Percentiles rank a stretch among this genome's conserved stretches.
phyloP scores from a whole-genome alignment of 1,140 invertebrate genomes.

The Drosophila littoralis region DNA sequence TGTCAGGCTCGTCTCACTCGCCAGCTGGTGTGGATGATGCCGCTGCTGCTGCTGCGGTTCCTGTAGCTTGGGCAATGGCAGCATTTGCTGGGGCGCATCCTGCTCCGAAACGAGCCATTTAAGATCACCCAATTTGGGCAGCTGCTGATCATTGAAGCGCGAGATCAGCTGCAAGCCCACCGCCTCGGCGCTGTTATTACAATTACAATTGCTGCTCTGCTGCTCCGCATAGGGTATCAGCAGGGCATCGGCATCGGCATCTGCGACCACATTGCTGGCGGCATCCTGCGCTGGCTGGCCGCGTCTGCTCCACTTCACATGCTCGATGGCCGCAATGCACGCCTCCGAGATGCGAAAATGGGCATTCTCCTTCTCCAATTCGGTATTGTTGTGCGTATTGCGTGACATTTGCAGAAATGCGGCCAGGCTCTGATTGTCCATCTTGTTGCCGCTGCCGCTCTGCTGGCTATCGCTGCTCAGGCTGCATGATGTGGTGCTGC shows the following conservation, averaged over 20 bases:
- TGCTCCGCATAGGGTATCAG: conserved; percentile 53
- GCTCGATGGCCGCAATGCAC: conserved; percentile 93
- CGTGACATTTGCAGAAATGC: conserved; percentile 90
- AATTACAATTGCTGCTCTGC: conserved; percentile 14
- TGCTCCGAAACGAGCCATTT: conserved; percentile 92
- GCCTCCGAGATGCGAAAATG: conserved; percentile 94
- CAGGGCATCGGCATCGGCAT: conserved; percentile 20
- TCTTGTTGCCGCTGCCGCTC: conserved; percentile 73
- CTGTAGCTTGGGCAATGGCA: conserved; percentile 88
- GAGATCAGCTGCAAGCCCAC: conserved; percentile 91
- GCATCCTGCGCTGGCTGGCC: not conserved
- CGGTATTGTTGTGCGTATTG: conserved; percentile 89
- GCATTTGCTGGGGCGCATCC: conserved; percentile 91
- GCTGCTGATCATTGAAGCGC: conserved; percentile 90
- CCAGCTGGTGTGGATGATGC: conserved; percentile 72
- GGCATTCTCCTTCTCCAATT: conserved; percentile 93
- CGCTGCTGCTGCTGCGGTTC: conserved; percentile 78
- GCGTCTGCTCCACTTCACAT: conserved; percentile 85
- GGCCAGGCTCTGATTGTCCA: conserved; percentile 90
- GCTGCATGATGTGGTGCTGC: conserved; percentile 53
- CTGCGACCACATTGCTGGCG: not conserved
- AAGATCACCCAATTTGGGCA: conserved; percentile 91
- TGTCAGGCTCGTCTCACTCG: conserved; percentile 87
- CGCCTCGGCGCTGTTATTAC: conserved; percentile 88
- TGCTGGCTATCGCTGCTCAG: conserved; percentile 47